phyloP scores from a whole-genome alignment of 2,113 vertebrate genomes.

The Brachypteracias leptosomus region DNA sequence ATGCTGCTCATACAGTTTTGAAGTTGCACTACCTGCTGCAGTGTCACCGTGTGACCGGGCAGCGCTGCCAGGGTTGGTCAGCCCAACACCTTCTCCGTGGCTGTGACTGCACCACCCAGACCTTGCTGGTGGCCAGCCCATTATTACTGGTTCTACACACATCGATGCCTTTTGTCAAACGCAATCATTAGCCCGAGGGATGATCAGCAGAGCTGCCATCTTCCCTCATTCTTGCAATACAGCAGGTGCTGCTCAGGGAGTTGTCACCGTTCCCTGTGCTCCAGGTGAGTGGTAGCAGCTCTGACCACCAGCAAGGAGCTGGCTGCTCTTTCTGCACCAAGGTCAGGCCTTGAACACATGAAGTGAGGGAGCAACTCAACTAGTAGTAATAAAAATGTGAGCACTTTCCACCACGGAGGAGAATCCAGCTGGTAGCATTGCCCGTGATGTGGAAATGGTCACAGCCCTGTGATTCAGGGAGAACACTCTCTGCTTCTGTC shows the following conservation, averaged over 20 bases:
- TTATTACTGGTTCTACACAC: background rate
- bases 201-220: background rate
- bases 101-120: fast-evolving
- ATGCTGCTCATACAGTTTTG: background rate
- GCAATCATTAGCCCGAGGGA: fast-evolving
- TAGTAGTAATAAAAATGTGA: background rate
- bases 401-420: background rate
- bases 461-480: background rate
- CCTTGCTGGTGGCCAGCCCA: fast-evolving
- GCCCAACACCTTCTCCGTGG: fast-evolving
- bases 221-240: fast-evolving
- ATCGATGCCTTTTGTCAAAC: background rate
- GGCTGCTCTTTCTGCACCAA: background rate
- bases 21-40: background rate
- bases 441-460: background rate
- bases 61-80: background rate
- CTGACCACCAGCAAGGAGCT: background rate
- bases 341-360: background rate
- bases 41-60: background rate
- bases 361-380: background rate
- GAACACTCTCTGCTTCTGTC: background rate
- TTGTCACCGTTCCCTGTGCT: fast-evolving
- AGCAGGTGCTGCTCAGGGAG: background rate
- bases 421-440: background rate
- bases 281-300: background rate